Conservation (phyloP, 2,888 invertebrate genomes). For the Thymelicus sylvestris region DNA sequence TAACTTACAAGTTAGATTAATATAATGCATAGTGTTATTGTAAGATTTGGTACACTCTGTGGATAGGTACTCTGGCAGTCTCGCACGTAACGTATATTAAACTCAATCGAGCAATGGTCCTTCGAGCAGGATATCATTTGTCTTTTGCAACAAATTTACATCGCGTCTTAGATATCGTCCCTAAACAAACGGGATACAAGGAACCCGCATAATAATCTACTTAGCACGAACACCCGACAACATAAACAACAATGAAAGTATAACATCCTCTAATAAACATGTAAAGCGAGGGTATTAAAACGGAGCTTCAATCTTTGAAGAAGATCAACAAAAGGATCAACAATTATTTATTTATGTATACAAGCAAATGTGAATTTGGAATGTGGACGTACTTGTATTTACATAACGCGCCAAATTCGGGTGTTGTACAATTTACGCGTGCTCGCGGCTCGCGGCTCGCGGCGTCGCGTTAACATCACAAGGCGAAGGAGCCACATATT, state of each 20-base stretch:
- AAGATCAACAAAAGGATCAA: slow-evolving; percentile 45
- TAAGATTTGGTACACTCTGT: too few species aligned
- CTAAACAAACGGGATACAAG: slow-evolving; percentile 2
- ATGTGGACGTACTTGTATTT: slow-evolving; percentile 55
- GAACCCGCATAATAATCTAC: slow-evolving; percentile 21
- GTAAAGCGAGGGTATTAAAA: slow-evolving; percentile 16
- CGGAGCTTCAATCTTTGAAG: slow-evolving; percentile 17
- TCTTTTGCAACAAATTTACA: slow-evolving; percentile 2
- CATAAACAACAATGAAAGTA: slow-evolving; percentile 13
- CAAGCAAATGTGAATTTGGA: slow-evolving; percentile 64
- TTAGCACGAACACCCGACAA: slow-evolving; percentile 3
- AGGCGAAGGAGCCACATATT: slow-evolving; percentile 73
- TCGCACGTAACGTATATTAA: too few species aligned
- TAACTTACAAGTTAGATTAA: too few species aligned
- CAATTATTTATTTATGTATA: slow-evolving; percentile 57
- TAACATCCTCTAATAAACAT: slow-evolving; percentile 16
- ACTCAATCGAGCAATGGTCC: not conserved
- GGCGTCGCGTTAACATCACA: slow-evolving; percentile 66
- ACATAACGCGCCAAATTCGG: slow-evolving; percentile 52
- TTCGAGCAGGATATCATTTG: not conserved
- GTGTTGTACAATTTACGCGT: slow-evolving; percentile 49
- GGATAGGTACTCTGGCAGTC: too few species aligned
- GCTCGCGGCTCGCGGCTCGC: slow-evolving; percentile 41
- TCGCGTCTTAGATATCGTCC: slow-evolving; percentile 2
- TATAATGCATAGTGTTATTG: too few species aligned